Base-by-base conservation (phyloP, 2,113 vertebrate species). In the Sturnira hondurensis region DNA sequence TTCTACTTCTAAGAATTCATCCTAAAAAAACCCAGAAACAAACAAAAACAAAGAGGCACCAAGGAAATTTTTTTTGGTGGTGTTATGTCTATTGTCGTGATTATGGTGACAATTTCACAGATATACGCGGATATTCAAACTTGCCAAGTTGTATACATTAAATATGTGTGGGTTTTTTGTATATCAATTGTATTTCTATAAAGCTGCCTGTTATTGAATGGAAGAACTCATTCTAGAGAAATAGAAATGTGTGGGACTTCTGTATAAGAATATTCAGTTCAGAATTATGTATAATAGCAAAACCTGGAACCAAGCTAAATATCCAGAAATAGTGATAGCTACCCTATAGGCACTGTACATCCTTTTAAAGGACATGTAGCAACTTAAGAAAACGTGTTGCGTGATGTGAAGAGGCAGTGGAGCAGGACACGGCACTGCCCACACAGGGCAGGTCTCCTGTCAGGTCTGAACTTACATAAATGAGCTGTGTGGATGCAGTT, bases 201-300 rank as follows among this genome's bases (percentile, higher is more conserved):
- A 56, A 87, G 15, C 47, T 82, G 9, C 43, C 41, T 86, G 65
- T 67, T 56, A 45, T 36, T 61, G 17, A 47, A 36, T 38, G 45
- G 19, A 41, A 12, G 8, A 89, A 71, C 71, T 76, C 3, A 56
- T 28, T 43, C 41, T 78, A 90, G 90, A 61, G 76, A 73, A 90
- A 88, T 45, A 93, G 17, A 84, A 3, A 90, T 47, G 3, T 36
- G 1, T 92, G 47, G 24, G 17, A 36, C 52, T 94, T 93, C 61
- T 47, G 14, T 54, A 70, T 31, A 54, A n/a, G 61, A 92, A 20
- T 45, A 83, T 85, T 71, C 61, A n/a, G 47, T 82, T 94, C 9
- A 81, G 47, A 95, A 81, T 65, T 77, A 17, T 38, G 73, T 93
- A 61, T 76, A 70, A 86, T 86, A 82, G n/a, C 61, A 94, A 96